phyloP scores from a whole-genome alignment of 2,797 vertebrate genomes.

The Siniperca scherzeri region DNA sequence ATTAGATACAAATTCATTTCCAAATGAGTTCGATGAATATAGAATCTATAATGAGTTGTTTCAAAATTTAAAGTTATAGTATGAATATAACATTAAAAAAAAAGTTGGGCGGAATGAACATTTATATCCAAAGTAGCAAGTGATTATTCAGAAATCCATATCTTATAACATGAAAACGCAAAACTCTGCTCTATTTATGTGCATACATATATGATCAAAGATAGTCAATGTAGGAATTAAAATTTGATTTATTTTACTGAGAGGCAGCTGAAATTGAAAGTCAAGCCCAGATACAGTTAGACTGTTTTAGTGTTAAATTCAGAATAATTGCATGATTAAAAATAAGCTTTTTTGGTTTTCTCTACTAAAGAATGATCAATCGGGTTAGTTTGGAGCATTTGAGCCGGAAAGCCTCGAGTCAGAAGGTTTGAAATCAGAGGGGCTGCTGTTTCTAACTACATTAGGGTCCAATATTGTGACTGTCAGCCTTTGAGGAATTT shows the following conservation, averaged over 20 bases:
- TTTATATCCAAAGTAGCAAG: conserved; percentile 4
- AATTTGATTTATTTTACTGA: conserved; percentile 37
- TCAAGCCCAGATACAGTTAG: background rate
- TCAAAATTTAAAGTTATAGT: background rate
- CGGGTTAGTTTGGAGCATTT: background rate
- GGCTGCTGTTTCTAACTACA: background rate
- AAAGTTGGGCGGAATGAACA: background rate
- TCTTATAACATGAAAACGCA: conserved; percentile 20
- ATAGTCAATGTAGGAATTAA: conserved; percentile 33
- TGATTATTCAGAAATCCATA: conserved; percentile 20
- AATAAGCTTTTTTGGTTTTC: background rate
- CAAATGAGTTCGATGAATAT: background rate
- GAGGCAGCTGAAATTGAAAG: conserved; percentile 10
- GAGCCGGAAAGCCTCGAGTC: background rate
- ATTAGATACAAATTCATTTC: conserved; percentile 12
- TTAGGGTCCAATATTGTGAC: background rate
- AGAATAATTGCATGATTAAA: conserved; percentile 24
- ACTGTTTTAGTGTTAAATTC: conserved; percentile 13
- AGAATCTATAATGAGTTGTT: background rate
- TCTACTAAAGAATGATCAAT: background rate
- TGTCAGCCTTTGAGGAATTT: conserved; percentile 10
- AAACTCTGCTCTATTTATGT: conserved; percentile 4
- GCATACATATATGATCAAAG: conserved; percentile 49
- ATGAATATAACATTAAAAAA: background rate
- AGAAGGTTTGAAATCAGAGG: background rate